Conservation (phyloP, 2,797 vertebrate species). For the Enteromius afrohamiltoni region DNA sequence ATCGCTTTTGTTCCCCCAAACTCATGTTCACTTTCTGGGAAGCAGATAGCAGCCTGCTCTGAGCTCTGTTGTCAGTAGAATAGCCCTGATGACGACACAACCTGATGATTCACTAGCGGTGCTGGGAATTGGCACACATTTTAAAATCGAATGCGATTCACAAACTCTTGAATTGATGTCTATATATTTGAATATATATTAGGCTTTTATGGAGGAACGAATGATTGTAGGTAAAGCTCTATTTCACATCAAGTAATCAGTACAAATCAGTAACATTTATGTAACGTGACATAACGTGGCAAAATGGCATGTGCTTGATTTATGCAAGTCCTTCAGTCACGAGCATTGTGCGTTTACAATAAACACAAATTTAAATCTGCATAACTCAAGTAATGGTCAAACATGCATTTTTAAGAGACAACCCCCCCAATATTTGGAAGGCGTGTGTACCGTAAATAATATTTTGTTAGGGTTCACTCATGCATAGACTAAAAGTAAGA, state of each 20-base stretch:
- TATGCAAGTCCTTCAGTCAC: too few species aligned
- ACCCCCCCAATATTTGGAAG: background rate
- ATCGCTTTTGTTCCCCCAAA: conserved; percentile 11
- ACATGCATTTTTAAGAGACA: too few species aligned
- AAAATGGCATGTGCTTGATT: too few species aligned
- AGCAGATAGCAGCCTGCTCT: background rate
- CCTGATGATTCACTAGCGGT: too few species aligned
- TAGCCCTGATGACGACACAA: background rate
- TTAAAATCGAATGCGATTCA: background rate
- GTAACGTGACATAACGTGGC: too few species aligned
- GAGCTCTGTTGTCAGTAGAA: background rate
- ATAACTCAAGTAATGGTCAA: too few species aligned
- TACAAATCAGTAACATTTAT: too few species aligned
- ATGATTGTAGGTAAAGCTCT: too few species aligned
- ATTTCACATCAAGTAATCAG: too few species aligned
- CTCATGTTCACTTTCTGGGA: background rate
- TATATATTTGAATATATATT: background rate
- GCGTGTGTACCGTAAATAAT: background rate
- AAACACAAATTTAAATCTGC: too few species aligned
- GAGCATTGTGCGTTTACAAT: too few species aligned
- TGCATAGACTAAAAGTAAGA: background rate
- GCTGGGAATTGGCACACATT: background rate
- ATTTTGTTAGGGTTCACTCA: background rate
- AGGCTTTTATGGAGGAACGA: too few species aligned
- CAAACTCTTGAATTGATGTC: background rate